Percentiles rank a stretch among this genome's conserved stretches.
phyloP scores from a whole-genome alignment of 92 coral and sea anemone species.

The Epizoanthus rinbou region DNA sequence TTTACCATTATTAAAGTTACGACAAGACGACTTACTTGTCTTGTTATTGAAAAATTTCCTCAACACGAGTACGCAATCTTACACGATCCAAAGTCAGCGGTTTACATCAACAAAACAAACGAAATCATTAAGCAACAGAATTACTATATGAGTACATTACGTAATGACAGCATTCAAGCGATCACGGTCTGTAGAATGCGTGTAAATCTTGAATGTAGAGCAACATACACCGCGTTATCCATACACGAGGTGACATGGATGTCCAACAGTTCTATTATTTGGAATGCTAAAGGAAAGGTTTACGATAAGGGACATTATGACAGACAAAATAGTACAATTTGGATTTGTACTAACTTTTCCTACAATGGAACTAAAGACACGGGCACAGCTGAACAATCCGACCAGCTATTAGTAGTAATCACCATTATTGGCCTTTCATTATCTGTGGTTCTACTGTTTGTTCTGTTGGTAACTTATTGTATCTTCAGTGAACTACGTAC shows the following conservation, averaged over 20 bases:
- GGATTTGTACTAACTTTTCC: constrained; percentile 61
- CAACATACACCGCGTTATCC: constrained; percentile 13
- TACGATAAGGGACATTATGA: constrained; percentile 45
- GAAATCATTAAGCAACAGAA: no score
- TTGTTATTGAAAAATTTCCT: not conserved
- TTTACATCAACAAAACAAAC: no score
- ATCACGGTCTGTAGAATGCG: not conserved
- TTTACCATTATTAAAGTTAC: constrained; percentile 5
- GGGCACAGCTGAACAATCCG: not conserved
- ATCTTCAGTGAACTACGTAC: constrained; percentile 65
- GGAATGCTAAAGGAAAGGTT: constrained; percentile 31
- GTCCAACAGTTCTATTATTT: constrained; percentile 44
- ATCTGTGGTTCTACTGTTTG: constrained; percentile 41
- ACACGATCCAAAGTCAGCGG: no score
- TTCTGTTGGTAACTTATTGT: constrained; percentile 56
- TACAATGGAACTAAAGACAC: constrained; percentile 3
- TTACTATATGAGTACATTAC: no score
- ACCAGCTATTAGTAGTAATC: not conserved
- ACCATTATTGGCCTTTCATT: constrained; percentile 49
- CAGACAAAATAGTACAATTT: constrained; percentile 40
- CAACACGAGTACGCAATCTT: not conserved
- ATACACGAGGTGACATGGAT: constrained; percentile 31
- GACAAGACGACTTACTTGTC: not conserved
- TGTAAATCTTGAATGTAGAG: constrained; percentile 40
- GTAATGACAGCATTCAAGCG: no score